Evolutionary conservation across 2,113 vertebrate genomes (phyloP), one percentile per base, ranked within the genome.

Genomic region (Amphiprion percula): DNA sequence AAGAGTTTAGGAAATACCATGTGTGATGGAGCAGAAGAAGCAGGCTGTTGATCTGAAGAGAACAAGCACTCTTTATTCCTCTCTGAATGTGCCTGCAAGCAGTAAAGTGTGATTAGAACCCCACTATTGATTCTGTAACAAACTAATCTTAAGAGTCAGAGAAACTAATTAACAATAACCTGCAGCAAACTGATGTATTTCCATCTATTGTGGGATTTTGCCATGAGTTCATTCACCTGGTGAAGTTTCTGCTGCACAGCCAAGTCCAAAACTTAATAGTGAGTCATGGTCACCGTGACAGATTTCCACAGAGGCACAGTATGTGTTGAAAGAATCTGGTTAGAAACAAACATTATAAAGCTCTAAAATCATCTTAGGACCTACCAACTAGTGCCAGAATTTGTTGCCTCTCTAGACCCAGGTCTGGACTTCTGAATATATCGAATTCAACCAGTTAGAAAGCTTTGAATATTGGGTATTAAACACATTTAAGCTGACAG

Each of bases 151-250:
- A 59, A 44, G n/a, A 71, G 47, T 60, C 68, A 50, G 4, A 37
- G 60, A 63, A 77, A 12, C 21, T 0, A 55, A 88, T 66, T 15
- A 77, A 39, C 66, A 75, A 41, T 16, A 56, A 69, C 39, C 17
- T 58, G 30, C 12, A 26, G 49, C 30, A 63, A 59, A 55, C 23
- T 24, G 58, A 61, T 74, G 68, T 5, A 50, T 75, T 53, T 80
- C 70, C 33, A 69, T 86, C 19, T 23, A 2, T 23, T 47, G 62
- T 65, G 47, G 67, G 37, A 58, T 55, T 28, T 77, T 33, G 3
- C 26, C 15, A 62, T 59, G 28, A 79, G 41, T 16, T 74, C 37
- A 56, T 67, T 47, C 33, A 74, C 10, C 71, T 19, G n/a, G 23
- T 33, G 67, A 66, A 17, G 23, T 50, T 3, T 19, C 30, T 46